A percentile compares a stretch with the other conserved stretches of the same genome.
These are phyloP conservation scores for Melanaphis sacchari DNA, from an alignment of 1,140 invertebrate species.

Conservation along the genomic window DNA sequence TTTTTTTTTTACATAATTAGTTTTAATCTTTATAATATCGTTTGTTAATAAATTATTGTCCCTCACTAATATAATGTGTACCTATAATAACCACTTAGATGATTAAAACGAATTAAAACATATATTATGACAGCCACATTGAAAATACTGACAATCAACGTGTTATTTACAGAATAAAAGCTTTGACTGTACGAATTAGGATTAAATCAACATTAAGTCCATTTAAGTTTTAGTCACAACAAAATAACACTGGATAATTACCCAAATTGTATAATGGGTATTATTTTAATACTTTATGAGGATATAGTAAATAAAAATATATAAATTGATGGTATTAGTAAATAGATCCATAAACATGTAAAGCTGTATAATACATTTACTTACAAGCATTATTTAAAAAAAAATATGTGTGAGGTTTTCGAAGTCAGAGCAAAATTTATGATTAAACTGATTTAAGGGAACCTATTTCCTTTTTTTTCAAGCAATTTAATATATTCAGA, in stretches of 20 bases:
- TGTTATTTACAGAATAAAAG: background rate
- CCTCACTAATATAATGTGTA: background rate
- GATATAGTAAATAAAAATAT: background rate
- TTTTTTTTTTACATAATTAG: background rate
- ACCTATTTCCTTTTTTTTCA: background rate
- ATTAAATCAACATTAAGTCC: background rate
- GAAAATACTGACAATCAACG: background rate
- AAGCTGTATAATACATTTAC: background rate
- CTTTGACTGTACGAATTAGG: background rate
- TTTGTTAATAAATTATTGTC: background rate
- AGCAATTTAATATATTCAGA: background rate
- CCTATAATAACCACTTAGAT: background rate
- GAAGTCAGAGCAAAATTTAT: background rate
- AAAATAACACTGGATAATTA: background rate
- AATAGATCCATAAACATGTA: background rate
- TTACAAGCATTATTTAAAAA: background rate
- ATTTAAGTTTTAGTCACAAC: background rate
- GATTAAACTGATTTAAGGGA: too few relatives aligned
- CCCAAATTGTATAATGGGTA: background rate
- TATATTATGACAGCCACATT: background rate
- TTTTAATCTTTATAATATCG: background rate
- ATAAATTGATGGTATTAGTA: background rate
- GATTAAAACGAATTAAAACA: background rate
- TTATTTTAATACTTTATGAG: background rate
- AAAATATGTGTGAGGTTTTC: background rate